These are phyloP conservation scores for Drosophila conformis DNA, from an alignment of 2,888 invertebrate species.

Conservation along the genomic window DNA sequence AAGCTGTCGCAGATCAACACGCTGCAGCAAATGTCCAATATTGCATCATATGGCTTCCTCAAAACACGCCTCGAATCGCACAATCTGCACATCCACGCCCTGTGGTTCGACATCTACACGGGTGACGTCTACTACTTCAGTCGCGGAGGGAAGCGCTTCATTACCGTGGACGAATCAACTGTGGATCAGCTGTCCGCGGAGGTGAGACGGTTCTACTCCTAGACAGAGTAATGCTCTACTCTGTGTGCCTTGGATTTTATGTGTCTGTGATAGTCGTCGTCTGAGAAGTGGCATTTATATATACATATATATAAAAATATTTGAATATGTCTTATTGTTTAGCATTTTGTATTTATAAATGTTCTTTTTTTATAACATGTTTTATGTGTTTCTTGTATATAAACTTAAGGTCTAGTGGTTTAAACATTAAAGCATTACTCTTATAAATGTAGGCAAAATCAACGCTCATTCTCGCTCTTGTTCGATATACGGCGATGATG, in stretches of 20 bases:
- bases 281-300: slow-evolving; percentile 59
- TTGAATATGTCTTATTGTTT: slow-evolving; percentile 42
- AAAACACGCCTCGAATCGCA: slow-evolving; percentile 92
- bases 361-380: slow-evolving; percentile 44
- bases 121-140: slow-evolving; percentile 98
- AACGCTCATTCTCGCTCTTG: slow-evolving; percentile 43
- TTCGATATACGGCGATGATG: slow-evolving; percentile 37
- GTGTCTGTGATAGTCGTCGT: slow-evolving; percentile 72
- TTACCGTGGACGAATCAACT: slow-evolving; percentile 93
- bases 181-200: slow-evolving; percentile 91
- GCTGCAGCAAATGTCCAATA: slow-evolving; percentile 95
- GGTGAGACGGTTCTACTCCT: slow-evolving; percentile 92
- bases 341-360: slow-evolving; percentile 63
- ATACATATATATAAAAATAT: slow-evolving; percentile 5
- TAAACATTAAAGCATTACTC: slow-evolving; percentile 46
- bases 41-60: slow-evolving; percentile 96
- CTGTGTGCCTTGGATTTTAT: slow-evolving; percentile 59
- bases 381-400: slow-evolving; percentile 55
- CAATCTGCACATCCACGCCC: slow-evolving; percentile 94
- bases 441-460: slow-evolving; percentile 74
- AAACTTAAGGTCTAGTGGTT: slow-evolving; percentile 64
- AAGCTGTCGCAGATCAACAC: slow-evolving; percentile 98
- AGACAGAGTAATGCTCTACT: slow-evolving; percentile 20
- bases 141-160: slow-evolving; percentile 92
- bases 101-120: slow-evolving; percentile 99